Evolutionary conservation across 2,797 vertebrate genomes (phyloP).

Genomic region (Synanceia verrucosa): DNA sequence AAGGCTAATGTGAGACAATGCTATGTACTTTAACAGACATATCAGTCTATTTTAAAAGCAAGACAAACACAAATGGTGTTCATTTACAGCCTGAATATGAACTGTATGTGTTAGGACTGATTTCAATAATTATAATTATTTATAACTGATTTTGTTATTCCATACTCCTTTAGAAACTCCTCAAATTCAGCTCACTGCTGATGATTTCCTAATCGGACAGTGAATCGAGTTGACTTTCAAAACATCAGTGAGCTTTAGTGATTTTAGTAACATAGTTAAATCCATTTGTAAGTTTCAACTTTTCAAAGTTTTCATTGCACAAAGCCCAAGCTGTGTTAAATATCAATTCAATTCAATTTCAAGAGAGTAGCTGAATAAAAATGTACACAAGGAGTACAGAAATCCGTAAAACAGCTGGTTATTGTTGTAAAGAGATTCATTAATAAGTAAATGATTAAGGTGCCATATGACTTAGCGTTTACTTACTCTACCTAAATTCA

Average conservation of each 20-base stretch:
- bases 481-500: slow-evolving; percentile 1
- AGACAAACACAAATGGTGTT: not conserved
- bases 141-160: not conserved
- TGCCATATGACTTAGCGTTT: not conserved
- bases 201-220: not conserved
- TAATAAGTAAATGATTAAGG: slow-evolving; percentile 16
- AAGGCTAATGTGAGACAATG: not conserved
- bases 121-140: no score
- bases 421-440: not conserved
- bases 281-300: not conserved
- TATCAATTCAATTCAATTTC: slow-evolving; percentile 2
- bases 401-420: not conserved
- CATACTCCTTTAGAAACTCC: not conserved
- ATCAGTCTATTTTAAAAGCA: not conserved
- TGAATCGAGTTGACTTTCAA: not conserved
- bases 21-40: not conserved
- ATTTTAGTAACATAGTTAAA: not conserved
- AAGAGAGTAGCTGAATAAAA: not conserved
- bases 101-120: not conserved
- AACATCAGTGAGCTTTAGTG: not conserved
- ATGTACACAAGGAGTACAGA: not conserved
- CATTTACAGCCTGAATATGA: not conserved
- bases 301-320: slow-evolving; percentile 7
- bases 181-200: not conserved
- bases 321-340: not conserved